Evolutionary conservation across 2,888 invertebrate genomes (phyloP).

Genomic region (Caenorhabditis sp.): DNA sequence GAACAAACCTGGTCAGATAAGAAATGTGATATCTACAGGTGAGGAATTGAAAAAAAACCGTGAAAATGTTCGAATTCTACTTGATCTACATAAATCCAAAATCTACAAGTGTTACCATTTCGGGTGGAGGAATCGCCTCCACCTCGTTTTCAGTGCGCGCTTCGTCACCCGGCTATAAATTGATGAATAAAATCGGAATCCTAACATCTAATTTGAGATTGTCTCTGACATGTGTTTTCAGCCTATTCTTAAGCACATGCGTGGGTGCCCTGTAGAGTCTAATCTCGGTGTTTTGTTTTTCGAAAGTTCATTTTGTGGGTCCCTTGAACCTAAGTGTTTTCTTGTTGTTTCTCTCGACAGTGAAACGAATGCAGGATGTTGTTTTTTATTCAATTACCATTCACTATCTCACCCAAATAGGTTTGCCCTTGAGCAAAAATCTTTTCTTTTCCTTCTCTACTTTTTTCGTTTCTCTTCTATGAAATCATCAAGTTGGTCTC

Average conservation of each 20-base stretch:
- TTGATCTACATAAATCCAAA: not conserved
- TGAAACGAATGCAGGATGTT: slow-evolving; percentile 16
- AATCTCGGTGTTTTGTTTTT: not conserved
- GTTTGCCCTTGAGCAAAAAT: slow-evolving; percentile 61
- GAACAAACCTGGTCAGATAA: not conserved
- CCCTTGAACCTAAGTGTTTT: not conserved
- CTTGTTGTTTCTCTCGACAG: not conserved
- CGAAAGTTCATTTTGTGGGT: not conserved
- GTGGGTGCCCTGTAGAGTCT: too few relatives aligned
- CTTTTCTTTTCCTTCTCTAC: slow-evolving; percentile 28
- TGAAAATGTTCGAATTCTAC: slow-evolving; percentile 11
- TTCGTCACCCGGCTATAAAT: slow-evolving; percentile 12
- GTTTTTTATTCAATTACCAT: slow-evolving; percentile 50
- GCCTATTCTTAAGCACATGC: too few relatives aligned
- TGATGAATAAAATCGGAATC: not conserved
- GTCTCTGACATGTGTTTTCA: too few relatives aligned
- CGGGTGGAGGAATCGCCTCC: slow-evolving; percentile 13
- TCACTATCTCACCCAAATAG: slow-evolving; percentile 29
- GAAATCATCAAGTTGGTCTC: not conserved
- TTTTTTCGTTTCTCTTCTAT: slow-evolving; percentile 14
- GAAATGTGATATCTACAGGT: slow-evolving; percentile 3
- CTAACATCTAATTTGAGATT: too few relatives aligned
- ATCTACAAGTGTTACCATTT: slow-evolving; percentile 32
- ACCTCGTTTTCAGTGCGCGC: not conserved
- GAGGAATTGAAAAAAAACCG: not conserved